phyloP scores from a whole-genome alignment of 2,888 invertebrate genomes.

The Cheiracanthium punctorium region DNA sequence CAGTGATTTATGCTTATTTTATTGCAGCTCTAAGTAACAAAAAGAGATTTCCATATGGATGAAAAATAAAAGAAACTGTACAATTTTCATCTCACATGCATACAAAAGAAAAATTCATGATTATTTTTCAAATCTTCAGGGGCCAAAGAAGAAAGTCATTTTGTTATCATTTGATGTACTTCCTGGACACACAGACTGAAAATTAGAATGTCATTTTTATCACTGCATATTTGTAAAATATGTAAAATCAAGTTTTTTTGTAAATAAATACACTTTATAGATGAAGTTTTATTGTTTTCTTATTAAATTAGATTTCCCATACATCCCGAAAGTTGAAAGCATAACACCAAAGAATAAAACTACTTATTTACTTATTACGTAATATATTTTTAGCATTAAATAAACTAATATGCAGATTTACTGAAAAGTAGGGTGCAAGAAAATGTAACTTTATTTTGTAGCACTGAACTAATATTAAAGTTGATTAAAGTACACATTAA shows the following conservation, averaged over 20 bases:
- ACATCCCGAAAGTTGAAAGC: too few species aligned
- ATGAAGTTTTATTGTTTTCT: background rate
- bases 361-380: too few species aligned
- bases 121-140: background rate
- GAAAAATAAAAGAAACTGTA: background rate
- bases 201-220: constrained; percentile 7
- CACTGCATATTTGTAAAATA: constrained; percentile 4
- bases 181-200: background rate
- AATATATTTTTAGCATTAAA: too few species aligned
- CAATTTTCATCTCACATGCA: background rate
- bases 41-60: constrained; percentile 26
- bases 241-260: constrained; percentile 4
- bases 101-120: background rate
- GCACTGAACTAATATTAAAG: too few species aligned
- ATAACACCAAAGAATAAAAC: too few species aligned
- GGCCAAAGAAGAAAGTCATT: background rate
- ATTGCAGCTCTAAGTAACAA: constrained; percentile 14
- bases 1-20: too few species aligned
- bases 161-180: background rate
- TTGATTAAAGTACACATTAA: too few species aligned
- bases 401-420: too few species aligned
- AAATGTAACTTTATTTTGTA: too few species aligned
- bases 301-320: too few species aligned
- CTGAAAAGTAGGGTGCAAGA: too few species aligned
- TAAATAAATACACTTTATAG: background rate